Evolutionary conservation across 2,797 vertebrate genomes (phyloP).

Genomic region (Neosilurus hyrtlii): DNA sequence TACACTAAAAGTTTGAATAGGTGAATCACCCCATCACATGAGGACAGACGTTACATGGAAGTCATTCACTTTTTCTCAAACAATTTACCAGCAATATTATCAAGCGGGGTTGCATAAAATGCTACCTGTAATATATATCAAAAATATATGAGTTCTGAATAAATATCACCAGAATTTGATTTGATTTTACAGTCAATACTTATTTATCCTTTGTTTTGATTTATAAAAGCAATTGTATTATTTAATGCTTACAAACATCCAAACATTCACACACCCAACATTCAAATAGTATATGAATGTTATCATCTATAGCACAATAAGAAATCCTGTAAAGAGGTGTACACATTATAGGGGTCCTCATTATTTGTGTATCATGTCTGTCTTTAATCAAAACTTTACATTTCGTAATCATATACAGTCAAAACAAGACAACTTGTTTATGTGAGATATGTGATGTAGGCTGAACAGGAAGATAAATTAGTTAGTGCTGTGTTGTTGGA

Average conservation of each 20-base stretch:
- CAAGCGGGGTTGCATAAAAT: too few relatives aligned
- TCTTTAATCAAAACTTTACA: slow-evolving; percentile 30
- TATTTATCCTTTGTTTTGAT: not conserved
- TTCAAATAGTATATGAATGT: not conserved
- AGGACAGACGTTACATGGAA: too few relatives aligned
- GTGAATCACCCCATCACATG: too few relatives aligned
- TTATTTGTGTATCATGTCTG: slow-evolving; percentile 30
- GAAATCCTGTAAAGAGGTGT: not conserved
- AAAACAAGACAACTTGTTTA: slow-evolving; percentile 48
- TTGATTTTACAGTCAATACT: not conserved
- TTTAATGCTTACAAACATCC: not conserved
- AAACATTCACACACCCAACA: too few relatives aligned
- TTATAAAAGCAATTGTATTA: not conserved
- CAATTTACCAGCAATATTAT: too few relatives aligned
- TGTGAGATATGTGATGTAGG: slow-evolving; percentile 45
- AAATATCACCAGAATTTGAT: too few relatives aligned
- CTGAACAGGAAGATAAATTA: slow-evolving; percentile 60
- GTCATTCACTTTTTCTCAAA: too few relatives aligned
- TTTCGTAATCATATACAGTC: slow-evolving; percentile 48
- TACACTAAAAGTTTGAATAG: too few relatives aligned
- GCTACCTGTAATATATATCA: too few relatives aligned
- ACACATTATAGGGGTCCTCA: not conserved
- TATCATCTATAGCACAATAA: not conserved
- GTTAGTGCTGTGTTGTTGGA: slow-evolving; percentile 55
- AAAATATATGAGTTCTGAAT: too few relatives aligned